phyloP scores from a whole-genome alignment of 2,888 invertebrate species.

The Strigamia maritima region DNA sequence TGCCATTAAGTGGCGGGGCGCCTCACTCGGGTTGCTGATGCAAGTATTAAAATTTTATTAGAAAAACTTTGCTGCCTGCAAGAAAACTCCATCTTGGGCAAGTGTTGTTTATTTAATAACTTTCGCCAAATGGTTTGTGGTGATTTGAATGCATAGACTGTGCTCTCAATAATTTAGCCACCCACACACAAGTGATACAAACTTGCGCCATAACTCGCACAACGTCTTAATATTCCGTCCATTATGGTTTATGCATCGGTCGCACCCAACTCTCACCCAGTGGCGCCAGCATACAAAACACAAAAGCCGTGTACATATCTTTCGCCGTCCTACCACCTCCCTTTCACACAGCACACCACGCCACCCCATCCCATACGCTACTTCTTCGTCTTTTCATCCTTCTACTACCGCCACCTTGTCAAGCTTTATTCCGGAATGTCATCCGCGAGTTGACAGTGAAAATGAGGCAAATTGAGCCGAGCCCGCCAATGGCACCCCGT shows the following conservation, averaged over 20 bases:
- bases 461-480: slow-evolving; percentile 29
- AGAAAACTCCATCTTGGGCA: slow-evolving; percentile 16
- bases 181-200: slow-evolving; percentile 7
- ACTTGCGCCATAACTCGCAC: slow-evolving; percentile 23
- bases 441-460: slow-evolving; percentile 29
- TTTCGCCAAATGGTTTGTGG: slow-evolving; percentile 27
- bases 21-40: slow-evolving; percentile 21
- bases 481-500: slow-evolving; percentile 29
- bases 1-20: slow-evolving; percentile 29
- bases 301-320: background rate
- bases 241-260: slow-evolving; percentile 4
- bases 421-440: slow-evolving; percentile 27
- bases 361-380: background rate
- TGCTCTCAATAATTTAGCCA: background rate
- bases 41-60: slow-evolving; percentile 26
- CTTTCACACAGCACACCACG: background rate
- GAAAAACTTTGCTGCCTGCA: slow-evolving; percentile 24
- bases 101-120: slow-evolving; percentile 29
- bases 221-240: slow-evolving; percentile 22
- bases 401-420: slow-evolving; percentile 7
- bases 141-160: slow-evolving; percentile 29
- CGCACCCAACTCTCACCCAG: slow-evolving; percentile 2
- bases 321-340: background rate
- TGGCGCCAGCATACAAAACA: slow-evolving; percentile 11
- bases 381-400: background rate